phyloP scores from a whole-genome alignment of 2,797 vertebrate species.

The Oryzias dopingdopingensis region DNA sequence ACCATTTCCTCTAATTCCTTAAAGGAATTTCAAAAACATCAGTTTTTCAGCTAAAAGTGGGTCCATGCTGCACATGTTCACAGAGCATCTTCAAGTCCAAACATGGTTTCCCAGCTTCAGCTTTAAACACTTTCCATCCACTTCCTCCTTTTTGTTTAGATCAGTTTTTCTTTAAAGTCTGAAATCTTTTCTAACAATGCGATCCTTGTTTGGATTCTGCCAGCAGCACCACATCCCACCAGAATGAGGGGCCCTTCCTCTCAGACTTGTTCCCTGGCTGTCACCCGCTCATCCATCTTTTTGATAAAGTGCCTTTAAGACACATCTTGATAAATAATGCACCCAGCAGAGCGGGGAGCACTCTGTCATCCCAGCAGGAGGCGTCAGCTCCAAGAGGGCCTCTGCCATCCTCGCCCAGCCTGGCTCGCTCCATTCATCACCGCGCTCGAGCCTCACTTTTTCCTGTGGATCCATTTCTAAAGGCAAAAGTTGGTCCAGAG shows the following conservation, averaged over 20 bases:
- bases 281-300: constrained; percentile 73
- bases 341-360: constrained; percentile 58
- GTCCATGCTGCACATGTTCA: no score
- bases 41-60: no score
- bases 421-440: constrained; percentile 63
- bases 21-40: no score
- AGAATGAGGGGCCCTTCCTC: constrained; percentile 57
- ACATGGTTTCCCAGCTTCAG: no score
- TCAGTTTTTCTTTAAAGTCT: background rate
- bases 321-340: constrained; percentile 76
- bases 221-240: constrained; percentile 36
- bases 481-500: constrained; percentile 28
- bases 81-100: no score
- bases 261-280: constrained; percentile 69
- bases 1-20: no score
- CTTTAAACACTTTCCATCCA: no score
- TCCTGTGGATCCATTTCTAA: constrained; percentile 34
- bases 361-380: constrained; percentile 72
- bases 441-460: constrained; percentile 15
- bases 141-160: background rate
- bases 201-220: constrained; percentile 31
- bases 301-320: constrained; percentile 76
- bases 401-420: constrained; percentile 38
- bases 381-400: constrained; percentile 54
- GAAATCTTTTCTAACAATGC: background rate